Evolutionary conservation across 2,888 invertebrate species (phyloP), one percentile per base, ranked within the genome.

Genomic region (Drosophila greeni): DNA sequence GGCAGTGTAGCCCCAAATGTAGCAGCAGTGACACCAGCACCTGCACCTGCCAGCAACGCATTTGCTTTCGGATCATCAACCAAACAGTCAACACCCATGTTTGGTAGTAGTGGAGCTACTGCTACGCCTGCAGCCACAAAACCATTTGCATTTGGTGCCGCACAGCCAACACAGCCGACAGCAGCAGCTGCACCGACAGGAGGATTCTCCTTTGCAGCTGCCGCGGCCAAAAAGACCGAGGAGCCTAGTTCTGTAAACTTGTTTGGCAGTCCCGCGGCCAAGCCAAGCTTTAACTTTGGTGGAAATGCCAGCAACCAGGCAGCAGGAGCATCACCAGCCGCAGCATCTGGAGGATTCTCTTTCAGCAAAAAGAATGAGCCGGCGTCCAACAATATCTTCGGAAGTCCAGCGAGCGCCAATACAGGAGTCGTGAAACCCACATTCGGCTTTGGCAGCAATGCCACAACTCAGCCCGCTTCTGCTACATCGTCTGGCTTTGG

Each of bases 181-280:
- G n/a, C 52, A 2, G 23, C 57, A 2, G 24, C 59, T 1, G 31
- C 59, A 9, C 18, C 45, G 2, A 9, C 37, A 3, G 59, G 59
- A n/a, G 59, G 59, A n/a, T 60, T 60, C 31, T 60, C 59, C 8
- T 60, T 60, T 39, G 59, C 59, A 18, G 36, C 43, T 2, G 36
- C 36, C 24, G 36, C 43, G 3, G 43, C 37, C 9, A 59, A 59
- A 9, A 59, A 59, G 24, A 16, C 18, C 1, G 31, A 9, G 7
- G 59, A 45, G 14, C 18, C 59, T 0, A 45, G 18, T 5, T 36
- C 6, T n/a, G 11, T 43, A 11, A 59, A 59, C 23, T 6, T 43
- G 3, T 59, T 59, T 16, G 59, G 59, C 18, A 59, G 36, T 23
- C 29, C 59, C 14, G 36, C 43, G 6, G 18, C 12, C 37, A 60